These are phyloP conservation scores for Epistrophe eligans DNA, from an alignment of 2,888 invertebrate species.

Conservation along the genomic window DNA sequence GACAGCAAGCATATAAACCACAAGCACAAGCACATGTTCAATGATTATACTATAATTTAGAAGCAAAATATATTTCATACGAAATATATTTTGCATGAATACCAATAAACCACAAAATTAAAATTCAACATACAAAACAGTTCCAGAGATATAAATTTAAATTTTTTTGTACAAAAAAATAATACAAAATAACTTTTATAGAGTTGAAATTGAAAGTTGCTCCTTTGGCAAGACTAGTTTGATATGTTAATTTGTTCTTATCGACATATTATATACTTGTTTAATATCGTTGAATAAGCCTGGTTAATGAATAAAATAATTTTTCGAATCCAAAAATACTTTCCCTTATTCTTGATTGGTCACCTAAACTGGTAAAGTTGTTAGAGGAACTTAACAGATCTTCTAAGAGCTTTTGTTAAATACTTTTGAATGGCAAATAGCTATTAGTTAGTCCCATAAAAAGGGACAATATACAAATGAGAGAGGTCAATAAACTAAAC, in stretches of 20 bases:
- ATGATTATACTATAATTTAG: not conserved
- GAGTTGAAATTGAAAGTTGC: slow-evolving; percentile 66
- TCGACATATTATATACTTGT: not conserved
- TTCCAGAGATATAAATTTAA: slow-evolving; percentile 13
- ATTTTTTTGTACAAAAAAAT: not conserved
- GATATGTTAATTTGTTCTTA: slow-evolving; percentile 50
- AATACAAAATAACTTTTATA: slow-evolving; percentile 25
- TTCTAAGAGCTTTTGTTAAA: not conserved
- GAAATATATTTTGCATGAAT: slow-evolving; percentile 4
- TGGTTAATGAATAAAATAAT: not conserved
- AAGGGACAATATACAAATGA: not conserved
- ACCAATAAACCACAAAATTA: slow-evolving; percentile 16
- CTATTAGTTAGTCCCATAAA: not conserved
- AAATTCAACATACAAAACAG: slow-evolving; percentile 44
- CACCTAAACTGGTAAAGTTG: not conserved
- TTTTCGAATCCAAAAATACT: not conserved
- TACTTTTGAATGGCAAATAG: no score
- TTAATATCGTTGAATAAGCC: not conserved
- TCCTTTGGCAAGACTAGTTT: slow-evolving; percentile 8
- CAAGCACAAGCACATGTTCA: slow-evolving; percentile 3
- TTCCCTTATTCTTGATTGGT: not conserved
- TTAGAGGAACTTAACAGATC: not conserved
- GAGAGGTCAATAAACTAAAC: not conserved
- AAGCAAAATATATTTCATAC: slow-evolving; percentile 3
- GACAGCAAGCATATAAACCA: slow-evolving; percentile 48